Evolutionary conservation across 1,140 invertebrate genomes (phyloP), one percentile per base, ranked within the genome.

Genomic region (Cephus cinctus): DNA sequence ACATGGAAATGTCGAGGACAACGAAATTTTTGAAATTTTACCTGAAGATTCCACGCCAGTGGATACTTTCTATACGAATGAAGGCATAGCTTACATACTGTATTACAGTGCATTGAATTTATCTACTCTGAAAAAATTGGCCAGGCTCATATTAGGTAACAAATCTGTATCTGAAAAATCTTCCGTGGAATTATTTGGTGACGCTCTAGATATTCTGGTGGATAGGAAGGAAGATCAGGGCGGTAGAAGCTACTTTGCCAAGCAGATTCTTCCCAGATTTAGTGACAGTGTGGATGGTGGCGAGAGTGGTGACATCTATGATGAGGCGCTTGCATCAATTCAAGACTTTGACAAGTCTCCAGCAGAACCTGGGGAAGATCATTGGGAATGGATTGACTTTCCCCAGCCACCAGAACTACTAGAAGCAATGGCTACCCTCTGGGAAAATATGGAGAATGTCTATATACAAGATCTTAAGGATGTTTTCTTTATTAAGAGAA

Each of bases 121-220:
- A 43, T 49, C 72, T 8, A 71, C 80, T 5, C 52, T 83, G 25
- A 76, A 78, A 47, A 71, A 74, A 52, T 67, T 84, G 35, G 81
- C 71, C 6, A 78, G 78, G 65, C 73, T 83, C 51, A 75, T 81
- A 18, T 75, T 80, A 18, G 81, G 80, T 9, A 79, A 82, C 56
- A 18, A 36, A 0, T 54, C 61, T 3, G 42, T 79, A 42, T 73
- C 77, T 1, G 43, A 71, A 27, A 77, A 76, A 53, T 63, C 69
- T 9, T 75, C 67, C 31, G 57, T 74, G 2, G 69, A 71, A 53
- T 50, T 81, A 18, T 82, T 82, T 62, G 80, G 79, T 22, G 67
- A 74, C 14, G 55, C 62, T 40, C 54, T 73, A 39, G 71, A 63
- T 22, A 11, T 27, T 8, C 50, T 78, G 3, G 72, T 76, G 12